A percentile compares a stretch with the other conserved stretches of the same genome.
Conservation (phyloP, 1,140 invertebrate genomes). For the Lepidurus couesii region DNA sequence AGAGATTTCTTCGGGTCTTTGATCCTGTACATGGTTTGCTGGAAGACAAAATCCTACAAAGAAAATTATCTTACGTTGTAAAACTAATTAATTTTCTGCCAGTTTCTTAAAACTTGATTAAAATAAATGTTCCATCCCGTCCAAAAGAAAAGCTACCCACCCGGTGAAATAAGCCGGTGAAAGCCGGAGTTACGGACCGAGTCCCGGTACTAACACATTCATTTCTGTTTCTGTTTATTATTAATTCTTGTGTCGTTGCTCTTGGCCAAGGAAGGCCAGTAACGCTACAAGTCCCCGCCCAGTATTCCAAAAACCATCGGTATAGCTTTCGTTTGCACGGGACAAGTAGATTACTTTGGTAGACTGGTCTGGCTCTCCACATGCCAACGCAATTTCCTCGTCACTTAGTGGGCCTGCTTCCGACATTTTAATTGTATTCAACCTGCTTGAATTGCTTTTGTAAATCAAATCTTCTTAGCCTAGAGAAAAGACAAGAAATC, state of each 20-base stretch:
- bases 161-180: no score
- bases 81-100: background rate
- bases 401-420: slow-evolving; percentile 47
- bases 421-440: background rate
- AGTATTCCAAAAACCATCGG: no score
- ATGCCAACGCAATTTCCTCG: slow-evolving; percentile 59
- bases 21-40: slow-evolving; percentile 93
- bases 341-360: slow-evolving; percentile 53
- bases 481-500: no score
- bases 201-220: no score
- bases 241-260: no score
- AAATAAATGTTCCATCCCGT: background rate
- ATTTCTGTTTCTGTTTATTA: no score
- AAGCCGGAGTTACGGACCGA: no score
- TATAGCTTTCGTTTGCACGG: no score
- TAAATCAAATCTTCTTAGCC: no score
- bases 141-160: background rate
- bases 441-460: background rate
- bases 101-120: slow-evolving; percentile 1
- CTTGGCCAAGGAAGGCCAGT: no score
- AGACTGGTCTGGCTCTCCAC: slow-evolving; percentile 53
- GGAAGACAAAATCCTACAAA: slow-evolving; percentile 78
- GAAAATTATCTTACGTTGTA: background rate
- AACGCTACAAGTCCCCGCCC: no score
- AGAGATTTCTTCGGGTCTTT: slow-evolving; percentile 82